Evolutionary conservation across 2,113 vertebrate genomes (phyloP).

Genomic region (Anolis carolinensis): DNA sequence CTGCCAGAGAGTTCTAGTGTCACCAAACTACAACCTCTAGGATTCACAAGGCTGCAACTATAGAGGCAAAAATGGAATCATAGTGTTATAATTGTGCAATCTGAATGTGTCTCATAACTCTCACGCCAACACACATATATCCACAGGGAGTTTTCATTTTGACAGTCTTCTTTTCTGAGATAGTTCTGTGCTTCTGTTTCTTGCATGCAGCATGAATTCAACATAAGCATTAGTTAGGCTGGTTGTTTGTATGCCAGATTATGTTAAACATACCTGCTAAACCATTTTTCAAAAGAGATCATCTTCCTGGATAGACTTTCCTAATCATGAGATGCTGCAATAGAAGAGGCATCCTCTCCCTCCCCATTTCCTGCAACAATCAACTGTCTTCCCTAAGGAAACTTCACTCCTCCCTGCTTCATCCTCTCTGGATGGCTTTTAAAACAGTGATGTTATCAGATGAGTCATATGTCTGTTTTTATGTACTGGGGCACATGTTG

Average conservation of each 20-base stretch:
- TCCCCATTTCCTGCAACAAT: slow-evolving; percentile 42
- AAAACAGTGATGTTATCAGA: slow-evolving; percentile 61
- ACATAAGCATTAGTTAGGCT: not conserved
- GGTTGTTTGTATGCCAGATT: not conserved
- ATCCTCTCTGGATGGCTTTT: slow-evolving; percentile 33
- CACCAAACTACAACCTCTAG: no score
- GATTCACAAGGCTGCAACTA: no score
- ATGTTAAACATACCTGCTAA: not conserved
- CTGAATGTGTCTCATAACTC: no score
- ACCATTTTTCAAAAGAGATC: not conserved
- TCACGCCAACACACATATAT: not conserved
- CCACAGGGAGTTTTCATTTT: not conserved
- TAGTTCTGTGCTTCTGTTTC: not conserved
- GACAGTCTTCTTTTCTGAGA: not conserved
- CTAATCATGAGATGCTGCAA: not conserved
- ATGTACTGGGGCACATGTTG: slow-evolving; percentile 29
- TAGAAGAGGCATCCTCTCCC: slow-evolving; percentile 27
- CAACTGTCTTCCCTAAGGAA: slow-evolving; percentile 48
- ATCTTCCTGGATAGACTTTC: not conserved
- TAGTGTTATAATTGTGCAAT: no score
- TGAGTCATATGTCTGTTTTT: slow-evolving; percentile 61
- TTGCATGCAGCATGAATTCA: not conserved
- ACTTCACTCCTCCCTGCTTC: not conserved
- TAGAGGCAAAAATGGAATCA: no score
- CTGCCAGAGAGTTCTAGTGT: no score